Evolutionary conservation across 2,113 vertebrate species (phyloP).

Genomic region (Engystomops pustulosus): DNA sequence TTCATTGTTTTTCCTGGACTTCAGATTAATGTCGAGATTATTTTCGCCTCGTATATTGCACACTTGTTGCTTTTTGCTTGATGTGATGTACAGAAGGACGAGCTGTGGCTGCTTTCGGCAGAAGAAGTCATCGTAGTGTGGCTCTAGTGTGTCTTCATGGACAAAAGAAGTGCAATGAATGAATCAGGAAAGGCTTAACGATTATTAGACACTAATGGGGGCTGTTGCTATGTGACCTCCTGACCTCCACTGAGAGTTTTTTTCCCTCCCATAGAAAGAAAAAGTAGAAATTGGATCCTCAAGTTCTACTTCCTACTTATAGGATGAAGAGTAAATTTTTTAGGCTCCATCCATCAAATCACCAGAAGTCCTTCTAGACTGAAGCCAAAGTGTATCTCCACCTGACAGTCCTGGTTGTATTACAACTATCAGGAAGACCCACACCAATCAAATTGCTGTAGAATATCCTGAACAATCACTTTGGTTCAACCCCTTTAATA

Average conservation of each 20-base stretch:
- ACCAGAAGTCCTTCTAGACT: background rate
- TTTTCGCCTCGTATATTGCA: slow-evolving; percentile 1
- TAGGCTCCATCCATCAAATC: too few relatives aligned
- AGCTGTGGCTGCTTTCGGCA: slow-evolving; percentile 12
- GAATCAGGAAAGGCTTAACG: slow-evolving; percentile 28
- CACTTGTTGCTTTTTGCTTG: slow-evolving; percentile 29
- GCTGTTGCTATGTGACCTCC: slow-evolving; percentile 15
- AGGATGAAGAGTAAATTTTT: background rate
- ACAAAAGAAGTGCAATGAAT: background rate
- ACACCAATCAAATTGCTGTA: too few relatives aligned
- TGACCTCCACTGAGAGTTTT: background rate
- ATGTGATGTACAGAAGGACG: slow-evolving; percentile 7
- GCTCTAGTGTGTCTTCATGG: background rate
- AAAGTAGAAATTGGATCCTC: background rate
- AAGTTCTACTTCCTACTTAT: background rate
- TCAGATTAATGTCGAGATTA: slow-evolving; percentile 13
- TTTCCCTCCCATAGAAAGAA: background rate
- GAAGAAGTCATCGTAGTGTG: background rate
- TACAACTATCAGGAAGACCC: background rate
- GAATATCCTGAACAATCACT: too few relatives aligned
- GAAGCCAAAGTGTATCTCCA: background rate
- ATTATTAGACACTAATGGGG: slow-evolving; percentile 16
- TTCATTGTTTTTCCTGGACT: background rate
- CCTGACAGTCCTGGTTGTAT: background rate
- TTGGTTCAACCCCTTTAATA: too few relatives aligned